Evolutionary conservation across 2,113 vertebrate genomes (phyloP).

Genomic region (Scomber japonicus): DNA sequence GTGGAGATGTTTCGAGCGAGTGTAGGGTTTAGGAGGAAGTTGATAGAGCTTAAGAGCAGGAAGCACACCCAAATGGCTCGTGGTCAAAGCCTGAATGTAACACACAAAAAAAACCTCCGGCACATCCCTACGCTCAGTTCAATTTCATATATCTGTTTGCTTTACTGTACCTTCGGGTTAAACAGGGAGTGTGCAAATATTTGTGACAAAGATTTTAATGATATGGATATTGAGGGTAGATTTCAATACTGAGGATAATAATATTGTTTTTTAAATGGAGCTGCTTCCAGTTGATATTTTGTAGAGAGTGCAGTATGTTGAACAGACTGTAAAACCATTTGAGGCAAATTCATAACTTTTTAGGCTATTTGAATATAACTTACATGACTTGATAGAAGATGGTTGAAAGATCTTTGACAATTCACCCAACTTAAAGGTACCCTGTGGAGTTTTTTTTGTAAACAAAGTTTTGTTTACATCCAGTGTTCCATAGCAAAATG

Average conservation of each 20-base stretch:
- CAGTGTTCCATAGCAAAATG: no score
- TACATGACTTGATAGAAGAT: no score
- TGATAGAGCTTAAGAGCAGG: conserved; percentile 84
- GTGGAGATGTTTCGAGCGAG: conserved; percentile 67
- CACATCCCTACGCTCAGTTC: conserved; percentile 50
- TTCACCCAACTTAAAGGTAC: no score
- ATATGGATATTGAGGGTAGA: conserved; percentile 23
- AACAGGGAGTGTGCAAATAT: conserved; percentile 51
- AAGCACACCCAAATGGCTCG: conserved; percentile 74
- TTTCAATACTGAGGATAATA: conserved; percentile 26
- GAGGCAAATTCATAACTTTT: no score
- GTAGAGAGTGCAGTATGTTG: neutral
- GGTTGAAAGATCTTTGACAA: no score
- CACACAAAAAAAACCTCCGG: conserved; percentile 19
- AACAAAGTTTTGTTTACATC: no score
- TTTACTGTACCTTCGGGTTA: conserved; percentile 51
- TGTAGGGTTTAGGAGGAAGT: conserved; percentile 82
- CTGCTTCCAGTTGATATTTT: neutral
- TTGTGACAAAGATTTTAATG: conserved; percentile 41
- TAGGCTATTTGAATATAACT: no score
- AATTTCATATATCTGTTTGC: conserved; percentile 64
- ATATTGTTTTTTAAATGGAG: conserved; percentile 1
- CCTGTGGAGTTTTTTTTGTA: no score
- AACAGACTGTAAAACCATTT: conserved; percentile 5
- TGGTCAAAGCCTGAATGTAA: conserved; percentile 45